Base-by-base conservation (phyloP, 2,888 invertebrate genomes). In the Andrena chrysosceles region DNA sequence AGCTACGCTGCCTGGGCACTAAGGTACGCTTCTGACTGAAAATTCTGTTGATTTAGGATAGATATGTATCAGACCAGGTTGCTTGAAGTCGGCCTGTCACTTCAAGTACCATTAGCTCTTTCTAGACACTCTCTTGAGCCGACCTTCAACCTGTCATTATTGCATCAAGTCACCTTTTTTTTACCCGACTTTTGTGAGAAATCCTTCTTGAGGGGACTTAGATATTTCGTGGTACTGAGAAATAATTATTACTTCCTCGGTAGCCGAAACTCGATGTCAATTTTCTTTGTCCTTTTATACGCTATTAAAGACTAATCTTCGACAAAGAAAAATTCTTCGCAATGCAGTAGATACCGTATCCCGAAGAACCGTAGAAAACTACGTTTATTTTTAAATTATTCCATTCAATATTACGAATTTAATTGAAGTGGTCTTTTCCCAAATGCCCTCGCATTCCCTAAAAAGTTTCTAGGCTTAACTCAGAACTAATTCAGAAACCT, bases 31-130 rank as follows among this genome's bases (percentile, higher is more conserved):
- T 62, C 87, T 87, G 88, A 79, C 83, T 69, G 75, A 86, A 87
- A 88, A 89, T 89, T 85, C 72, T 93, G 93, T 93, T 93, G 91
- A 87, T 93, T 93, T 93, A 93, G 93, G 93, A 93, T 92, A 93
- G 93, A 94, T 93, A 91, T 90, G 92, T 93, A 93, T 93, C 93
- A 87, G 89, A 81, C 88, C 83, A 88, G 84, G 89, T 90, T 87
- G 89, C 88, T 85, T 89, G 90, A 92, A 92, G 93, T 93, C 92
- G 90, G 91, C 92, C 93, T 91, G 92, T 93, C 93, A 91, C 89
- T 89, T 93, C 78, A 89, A 93, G 93, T 89, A 91, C 93, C 93
- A 93, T 93, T 91, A 92, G 92, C 90, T 91, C 91, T 91, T 91
- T 91, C 91, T 89, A 89, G 87, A 84, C 89, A 89, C 91, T 90